Conservation (phyloP, 2,797 vertebrate genomes). For the Alauda arvensis region DNA sequence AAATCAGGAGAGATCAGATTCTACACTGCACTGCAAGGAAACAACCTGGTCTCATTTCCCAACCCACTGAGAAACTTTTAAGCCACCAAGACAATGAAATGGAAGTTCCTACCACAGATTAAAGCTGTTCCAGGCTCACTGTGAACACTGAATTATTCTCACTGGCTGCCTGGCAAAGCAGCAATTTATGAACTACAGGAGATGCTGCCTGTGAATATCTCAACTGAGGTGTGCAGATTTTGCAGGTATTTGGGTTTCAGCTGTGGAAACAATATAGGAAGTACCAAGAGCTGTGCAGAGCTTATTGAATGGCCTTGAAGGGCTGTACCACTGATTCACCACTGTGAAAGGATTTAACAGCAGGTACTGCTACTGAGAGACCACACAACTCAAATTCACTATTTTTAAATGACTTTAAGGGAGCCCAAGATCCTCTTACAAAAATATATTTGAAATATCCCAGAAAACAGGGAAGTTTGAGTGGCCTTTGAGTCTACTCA, state of each 20-base stretch:
- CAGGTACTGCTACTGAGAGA: neutral
- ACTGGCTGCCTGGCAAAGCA: neutral
- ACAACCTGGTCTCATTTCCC: neutral
- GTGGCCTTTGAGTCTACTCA: neutral
- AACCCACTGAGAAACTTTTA: neutral
- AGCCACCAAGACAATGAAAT: neutral
- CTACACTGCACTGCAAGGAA: neutral
- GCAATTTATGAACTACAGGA: neutral
- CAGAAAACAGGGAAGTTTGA: neutral
- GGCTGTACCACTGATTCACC: neutral
- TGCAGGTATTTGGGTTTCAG: neutral
- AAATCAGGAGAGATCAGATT: neutral
- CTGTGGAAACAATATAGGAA: neutral
- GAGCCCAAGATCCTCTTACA: neutral
- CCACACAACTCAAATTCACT: neutral
- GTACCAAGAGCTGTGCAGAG: neutral
- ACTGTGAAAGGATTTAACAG: neutral
- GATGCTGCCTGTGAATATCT: neutral
- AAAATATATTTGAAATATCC: neutral
- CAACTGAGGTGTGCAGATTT: rapidly evolving
- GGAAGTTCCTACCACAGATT: neutral
- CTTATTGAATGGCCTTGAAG: neutral
- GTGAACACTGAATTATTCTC: neutral
- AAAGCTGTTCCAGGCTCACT: neutral
- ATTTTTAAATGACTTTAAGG: rapidly evolving